phyloP scores from a whole-genome alignment of 2,888 invertebrate genomes.

The Panzeria rudis region DNA sequence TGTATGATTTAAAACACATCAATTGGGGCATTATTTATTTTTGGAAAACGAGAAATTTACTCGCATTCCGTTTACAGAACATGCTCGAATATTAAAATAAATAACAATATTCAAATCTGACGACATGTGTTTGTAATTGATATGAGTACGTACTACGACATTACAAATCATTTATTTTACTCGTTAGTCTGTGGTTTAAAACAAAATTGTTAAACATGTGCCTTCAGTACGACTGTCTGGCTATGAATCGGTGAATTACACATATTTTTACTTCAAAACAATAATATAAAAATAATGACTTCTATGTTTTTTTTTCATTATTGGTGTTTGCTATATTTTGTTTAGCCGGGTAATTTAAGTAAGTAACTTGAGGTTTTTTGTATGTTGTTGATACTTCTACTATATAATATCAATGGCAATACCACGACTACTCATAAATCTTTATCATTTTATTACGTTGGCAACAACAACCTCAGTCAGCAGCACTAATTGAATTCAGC shows the following conservation, averaged over 20 bases:
- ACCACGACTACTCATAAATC: not conserved
- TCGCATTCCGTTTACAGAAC: too few relatives aligned
- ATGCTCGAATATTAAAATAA: too few relatives aligned
- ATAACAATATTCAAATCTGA: not conserved
- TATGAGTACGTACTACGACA: not conserved
- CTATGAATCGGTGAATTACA: constrained; percentile 1
- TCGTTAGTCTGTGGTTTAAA: not conserved
- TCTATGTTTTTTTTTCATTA: not conserved
- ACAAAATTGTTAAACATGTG: constrained; percentile 16
- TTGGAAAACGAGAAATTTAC: too few relatives aligned
- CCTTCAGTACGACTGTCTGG: not conserved
- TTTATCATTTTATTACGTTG: constrained; percentile 30
- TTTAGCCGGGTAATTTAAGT: constrained; percentile 54
- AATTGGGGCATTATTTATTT: too few relatives aligned
- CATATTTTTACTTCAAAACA: constrained; percentile 11
- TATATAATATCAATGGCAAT: constrained; percentile 15
- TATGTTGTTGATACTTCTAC: not conserved
- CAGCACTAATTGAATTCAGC: constrained; percentile 8
- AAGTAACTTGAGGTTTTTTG: constrained; percentile 47
- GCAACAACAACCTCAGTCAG: constrained; percentile 20
- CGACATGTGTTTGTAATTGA: constrained; percentile 10
- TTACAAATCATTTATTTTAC: not conserved
- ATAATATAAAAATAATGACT: too few relatives aligned
- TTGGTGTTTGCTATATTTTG: constrained; percentile 10
- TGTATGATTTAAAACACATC: too few relatives aligned